A percentile compares a stretch with the other conserved stretches of the same genome.
phyloP scores from a whole-genome alignment of 2,888 invertebrate genomes.

The Peribatodes rhomboidaria region DNA sequence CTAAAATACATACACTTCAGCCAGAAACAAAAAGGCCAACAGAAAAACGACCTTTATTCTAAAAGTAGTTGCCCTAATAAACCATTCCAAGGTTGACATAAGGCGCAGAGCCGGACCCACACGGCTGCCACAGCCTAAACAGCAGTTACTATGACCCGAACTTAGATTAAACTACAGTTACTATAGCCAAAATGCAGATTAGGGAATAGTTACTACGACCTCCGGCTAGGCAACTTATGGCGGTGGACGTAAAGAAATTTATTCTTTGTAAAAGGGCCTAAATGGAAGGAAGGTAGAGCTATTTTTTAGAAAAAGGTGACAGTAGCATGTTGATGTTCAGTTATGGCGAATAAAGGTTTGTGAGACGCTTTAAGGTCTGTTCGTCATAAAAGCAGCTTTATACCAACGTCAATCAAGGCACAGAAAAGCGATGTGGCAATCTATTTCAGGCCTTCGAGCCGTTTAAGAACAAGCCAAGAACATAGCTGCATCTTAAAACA shows the following conservation, averaged over 20 bases:
- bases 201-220: slow-evolving; percentile 4
- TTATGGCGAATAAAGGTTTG: slow-evolving; percentile 4
- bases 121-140: neutral
- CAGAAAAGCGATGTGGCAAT: too few relatives aligned
- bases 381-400: neutral
- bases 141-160: neutral
- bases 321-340: slow-evolving; percentile 20
- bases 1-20: neutral
- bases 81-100: slow-evolving; percentile 31
- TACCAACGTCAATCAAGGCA: too few relatives aligned
- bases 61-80: slow-evolving; percentile 33
- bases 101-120: slow-evolving; percentile 18
- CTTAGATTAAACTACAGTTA: neutral
- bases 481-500: too few relatives aligned
- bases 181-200: neutral
- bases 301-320: slow-evolving; percentile 32
- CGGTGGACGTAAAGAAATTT: slow-evolving; percentile 24
- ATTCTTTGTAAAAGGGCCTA: slow-evolving; percentile 28
- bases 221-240: slow-evolving; percentile 25
- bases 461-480: too few relatives aligned
- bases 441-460: too few relatives aligned
- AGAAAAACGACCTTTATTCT: slow-evolving; percentile 18
- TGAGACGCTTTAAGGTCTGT: too few relatives aligned
- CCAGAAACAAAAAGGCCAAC: slow-evolving; percentile 15
- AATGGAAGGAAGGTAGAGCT: slow-evolving; percentile 31